Evolutionary conservation across 2,888 invertebrate species (phyloP).

Genomic region (Holacanthella duospinosa): DNA sequence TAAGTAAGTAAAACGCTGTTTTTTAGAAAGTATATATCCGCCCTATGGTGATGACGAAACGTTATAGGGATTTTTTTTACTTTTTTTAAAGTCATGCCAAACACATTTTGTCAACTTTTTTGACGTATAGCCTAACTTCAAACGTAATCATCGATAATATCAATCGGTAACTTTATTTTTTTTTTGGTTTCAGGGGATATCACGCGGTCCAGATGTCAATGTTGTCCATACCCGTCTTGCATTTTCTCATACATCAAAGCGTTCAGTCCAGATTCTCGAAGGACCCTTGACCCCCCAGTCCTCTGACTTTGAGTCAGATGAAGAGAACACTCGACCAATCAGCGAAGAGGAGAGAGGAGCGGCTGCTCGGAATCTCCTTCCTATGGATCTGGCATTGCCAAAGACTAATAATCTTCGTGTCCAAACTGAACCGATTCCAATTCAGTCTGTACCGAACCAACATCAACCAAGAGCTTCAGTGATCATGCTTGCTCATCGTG

Average conservation of each 20-base stretch:
- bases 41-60: no score
- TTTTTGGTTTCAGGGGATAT: no score
- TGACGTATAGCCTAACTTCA: no score
- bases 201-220: constrained; percentile 36
- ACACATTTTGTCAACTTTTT: no score
- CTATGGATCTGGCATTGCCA: constrained; percentile 23
- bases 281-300: constrained; percentile 66
- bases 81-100: background rate
- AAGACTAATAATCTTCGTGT: background rate
- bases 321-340: constrained; percentile 20
- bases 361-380: background rate
- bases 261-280: constrained; percentile 37
- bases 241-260: constrained; percentile 35
- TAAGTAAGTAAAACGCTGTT: no score
- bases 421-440: constrained; percentile 1
- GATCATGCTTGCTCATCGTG: constrained; percentile 73
- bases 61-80: background rate
- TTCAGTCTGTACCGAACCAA: background rate
- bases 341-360: background rate
- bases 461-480: constrained; percentile 54
- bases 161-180: no score
- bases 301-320: constrained; percentile 41
- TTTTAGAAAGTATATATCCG: no score
- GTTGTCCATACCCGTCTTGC: constrained; percentile 43
- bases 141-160: no score